Evolutionary conservation across 2,888 invertebrate species (phyloP), one percentile per base, ranked within the genome.

Genomic region (Agrotis ipsilon): DNA sequence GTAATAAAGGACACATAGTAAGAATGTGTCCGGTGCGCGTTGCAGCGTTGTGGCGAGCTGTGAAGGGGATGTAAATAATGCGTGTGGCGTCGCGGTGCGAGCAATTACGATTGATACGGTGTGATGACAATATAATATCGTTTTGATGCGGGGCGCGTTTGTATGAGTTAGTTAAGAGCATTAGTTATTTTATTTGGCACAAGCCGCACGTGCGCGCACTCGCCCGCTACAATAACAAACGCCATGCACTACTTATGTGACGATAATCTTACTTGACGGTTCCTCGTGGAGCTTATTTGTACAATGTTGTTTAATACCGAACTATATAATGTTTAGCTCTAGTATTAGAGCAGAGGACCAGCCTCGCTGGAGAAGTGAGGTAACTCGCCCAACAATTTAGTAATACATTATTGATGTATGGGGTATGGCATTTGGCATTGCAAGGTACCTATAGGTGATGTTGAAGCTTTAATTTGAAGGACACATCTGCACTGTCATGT

Each of bases 41-140:
- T 48, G 54, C 71, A 60, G 59, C 63, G 39, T 46, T 59, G 63
- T 32, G 39, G 68, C 49, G 63, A 60, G 59, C 54, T 43, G 54
- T 54, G 67, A 68, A 72, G 85, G 90, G 87, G 87, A 76, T 71
- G 73, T 73, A 61, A 74, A 78, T 82, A 86, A 85, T 85, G 86
- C 85, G 83, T 80, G 61, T 73, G 78, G 77, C 76, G 79, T 81
- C 79, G 92, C 92, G 92, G 91, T 90, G 89, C 91, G 87, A 83
- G 83, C 93, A 89, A 93, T 93, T 92, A 91, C 88, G 88, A 90
- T 92, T 91, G 93, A 93, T 90, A 88, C 92, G 93, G 90, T 89
- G 91, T 91, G 93, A 93, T 93, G 93, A 93, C 90, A 89, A 92
- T 92, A 93, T 92, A 91, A 92, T 93, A 89, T 87, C 87, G 88